Evolutionary conservation across 2,113 vertebrate species (phyloP).

Genomic region (Craseonycteris thonglongyai): DNA sequence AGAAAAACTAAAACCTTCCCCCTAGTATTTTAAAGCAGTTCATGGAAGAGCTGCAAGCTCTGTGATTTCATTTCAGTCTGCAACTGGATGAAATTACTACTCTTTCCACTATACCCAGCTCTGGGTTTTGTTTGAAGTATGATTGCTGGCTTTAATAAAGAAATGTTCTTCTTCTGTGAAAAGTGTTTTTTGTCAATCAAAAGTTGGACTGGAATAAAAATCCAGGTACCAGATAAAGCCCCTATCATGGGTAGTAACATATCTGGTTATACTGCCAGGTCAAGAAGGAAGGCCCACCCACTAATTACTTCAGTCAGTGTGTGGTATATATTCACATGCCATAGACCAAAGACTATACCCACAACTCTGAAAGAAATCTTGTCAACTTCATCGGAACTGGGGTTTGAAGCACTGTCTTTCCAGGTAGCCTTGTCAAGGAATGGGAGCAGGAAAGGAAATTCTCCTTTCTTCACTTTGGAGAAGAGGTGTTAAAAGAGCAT

Average conservation of each 20-base stretch:
- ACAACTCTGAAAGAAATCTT: background rate
- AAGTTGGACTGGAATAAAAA: background rate
- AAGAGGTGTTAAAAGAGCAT: background rate
- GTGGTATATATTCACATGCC: background rate
- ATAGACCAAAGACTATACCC: background rate
- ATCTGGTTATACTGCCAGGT: background rate
- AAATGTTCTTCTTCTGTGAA: conserved; percentile 4
- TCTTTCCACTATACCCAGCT: background rate
- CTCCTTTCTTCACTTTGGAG: background rate
- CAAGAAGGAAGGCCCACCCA: background rate
- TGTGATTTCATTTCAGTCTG: conserved; percentile 21
- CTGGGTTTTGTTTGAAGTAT: background rate
- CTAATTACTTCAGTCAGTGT: background rate
- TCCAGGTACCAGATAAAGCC: background rate
- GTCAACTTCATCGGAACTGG: background rate
- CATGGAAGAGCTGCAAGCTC: background rate
- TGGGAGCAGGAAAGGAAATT: background rate
- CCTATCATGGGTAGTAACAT: background rate
- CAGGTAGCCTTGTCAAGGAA: background rate
- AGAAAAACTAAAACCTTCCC: background rate
- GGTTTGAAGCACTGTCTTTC: background rate
- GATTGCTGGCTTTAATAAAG: background rate
- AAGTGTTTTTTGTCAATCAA: background rate
- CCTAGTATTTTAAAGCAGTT: background rate
- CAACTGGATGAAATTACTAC: background rate